Evolutionary conservation across 2,113 vertebrate species (phyloP), one percentile per base, ranked within the genome.

Genomic region (Ceyx melanurus): DNA sequence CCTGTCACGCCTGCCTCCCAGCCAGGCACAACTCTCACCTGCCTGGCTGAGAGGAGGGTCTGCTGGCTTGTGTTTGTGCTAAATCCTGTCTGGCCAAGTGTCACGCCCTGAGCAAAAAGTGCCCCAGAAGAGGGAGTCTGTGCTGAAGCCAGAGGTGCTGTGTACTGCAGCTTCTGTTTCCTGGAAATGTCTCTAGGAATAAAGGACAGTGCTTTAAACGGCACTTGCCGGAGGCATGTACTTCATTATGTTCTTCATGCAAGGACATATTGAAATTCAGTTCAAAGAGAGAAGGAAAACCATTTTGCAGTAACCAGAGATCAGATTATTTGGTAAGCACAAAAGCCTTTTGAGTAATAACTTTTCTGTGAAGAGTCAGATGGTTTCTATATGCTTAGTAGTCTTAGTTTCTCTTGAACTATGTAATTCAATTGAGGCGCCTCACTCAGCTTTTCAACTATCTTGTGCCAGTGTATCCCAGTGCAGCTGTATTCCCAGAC

Each of bases 281-380:
- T 82, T 94, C 94, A 95, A 92, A 94, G 95, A 87, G 57, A 90
- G 68, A 72, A 83, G n/a, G 28, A 86, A 89, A 90, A 37, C 21
- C 37, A 81, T 89, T 73, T 54, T 85, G 71, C 86, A 79, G 58
- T n/a, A 42, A 78, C 66, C 62, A 92, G 83, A 95, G 95, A 93
- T 93, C 81, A 89, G 94, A 89, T 94, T 76, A 79, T 90, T 89
- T 16, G 37, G 62, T 77, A 60, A 92, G 90, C 43, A 85, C 68
- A 90, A 89, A 92, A 89, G 19, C 22, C 21, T 92, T 90, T 73
- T 79, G 80, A 92, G 77, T 84, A 93, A 66, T 82, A 89, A 84
- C 68, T 92, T 83, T 74, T 78, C 73, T 84, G 73, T 66, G 83
- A 54, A 62, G 50, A 66, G 54, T 82, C 86, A 89, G 86, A 54